Conservation (phyloP, 2,113 vertebrate genomes). For the Parus major region DNA sequence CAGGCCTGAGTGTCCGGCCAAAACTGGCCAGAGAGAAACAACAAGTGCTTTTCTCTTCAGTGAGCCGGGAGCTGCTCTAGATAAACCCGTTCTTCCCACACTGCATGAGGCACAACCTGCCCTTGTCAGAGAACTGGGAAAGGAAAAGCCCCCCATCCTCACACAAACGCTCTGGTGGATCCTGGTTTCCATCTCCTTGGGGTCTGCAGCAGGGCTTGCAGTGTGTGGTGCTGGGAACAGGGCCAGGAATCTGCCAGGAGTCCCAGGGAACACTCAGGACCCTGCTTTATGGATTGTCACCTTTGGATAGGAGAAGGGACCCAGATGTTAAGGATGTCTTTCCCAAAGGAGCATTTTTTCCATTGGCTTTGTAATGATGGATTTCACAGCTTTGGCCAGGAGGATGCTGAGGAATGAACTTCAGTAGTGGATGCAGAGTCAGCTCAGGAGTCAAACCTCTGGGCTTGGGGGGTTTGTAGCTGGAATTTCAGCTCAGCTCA, state of each 20-base stretch:
- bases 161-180: rapidly evolving
- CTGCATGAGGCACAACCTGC: not conserved
- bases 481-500: not conserved
- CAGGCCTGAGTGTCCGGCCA: not conserved
- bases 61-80: not conserved
- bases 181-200: not conserved
- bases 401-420: not conserved
- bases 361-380: not conserved
- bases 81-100: not conserved
- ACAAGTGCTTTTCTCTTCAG: not conserved
- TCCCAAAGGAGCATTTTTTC: not conserved
- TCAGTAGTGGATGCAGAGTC: not conserved
- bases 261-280: not conserved
- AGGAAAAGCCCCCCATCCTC: not conserved
- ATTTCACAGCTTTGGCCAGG: not conserved
- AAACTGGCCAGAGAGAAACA: not conserved
- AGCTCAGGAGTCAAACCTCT: not conserved
- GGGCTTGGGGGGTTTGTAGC: not conserved
- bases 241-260: not conserved
- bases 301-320: not conserved
- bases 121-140: not conserved
- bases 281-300: not conserved
- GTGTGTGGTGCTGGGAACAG: not conserved
- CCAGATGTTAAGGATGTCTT: not conserved
- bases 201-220: not conserved